phyloP scores from a whole-genome alignment of 1,140 invertebrate genomes.

The Arion vulgaris region DNA sequence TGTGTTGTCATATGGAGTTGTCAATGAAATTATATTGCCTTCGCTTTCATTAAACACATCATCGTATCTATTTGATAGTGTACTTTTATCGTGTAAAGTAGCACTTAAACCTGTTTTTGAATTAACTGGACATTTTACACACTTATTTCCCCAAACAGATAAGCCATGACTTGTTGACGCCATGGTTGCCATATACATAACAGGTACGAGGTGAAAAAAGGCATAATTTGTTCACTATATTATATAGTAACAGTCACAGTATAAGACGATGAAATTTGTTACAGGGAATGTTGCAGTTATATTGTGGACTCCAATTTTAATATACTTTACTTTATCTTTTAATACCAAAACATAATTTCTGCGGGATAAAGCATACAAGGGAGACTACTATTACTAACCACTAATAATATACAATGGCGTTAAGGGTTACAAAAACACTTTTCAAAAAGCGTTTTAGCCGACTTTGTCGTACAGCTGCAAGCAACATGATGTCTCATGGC shows the following conservation, averaged over 20 bases:
- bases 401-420: constrained; percentile 28
- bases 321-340: too few species aligned
- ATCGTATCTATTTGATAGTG: constrained; percentile 29
- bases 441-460: neutral
- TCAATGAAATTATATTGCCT: neutral
- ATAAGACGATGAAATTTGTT: too few species aligned
- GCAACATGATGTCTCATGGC: neutral
- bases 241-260: too few species aligned
- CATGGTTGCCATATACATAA: constrained; percentile 67
- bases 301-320: too few species aligned
- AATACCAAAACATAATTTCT: too few species aligned
- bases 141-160: constrained; percentile 66
- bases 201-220: neutral
- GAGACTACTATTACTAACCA: constrained; percentile 12
- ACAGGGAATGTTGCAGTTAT: too few species aligned
- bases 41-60: constrained; percentile 23
- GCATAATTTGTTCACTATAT: too few species aligned
- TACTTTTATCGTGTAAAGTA: constrained; percentile 45
- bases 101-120: constrained; percentile 60
- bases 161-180: constrained; percentile 69
- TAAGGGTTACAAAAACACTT: neutral
- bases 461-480: neutral
- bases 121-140: constrained; percentile 65
- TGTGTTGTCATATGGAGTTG: neutral
- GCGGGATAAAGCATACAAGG: neutral